Conservation (phyloP, 2,797 vertebrate genomes). For the Crocodylus rhombifer region DNA sequence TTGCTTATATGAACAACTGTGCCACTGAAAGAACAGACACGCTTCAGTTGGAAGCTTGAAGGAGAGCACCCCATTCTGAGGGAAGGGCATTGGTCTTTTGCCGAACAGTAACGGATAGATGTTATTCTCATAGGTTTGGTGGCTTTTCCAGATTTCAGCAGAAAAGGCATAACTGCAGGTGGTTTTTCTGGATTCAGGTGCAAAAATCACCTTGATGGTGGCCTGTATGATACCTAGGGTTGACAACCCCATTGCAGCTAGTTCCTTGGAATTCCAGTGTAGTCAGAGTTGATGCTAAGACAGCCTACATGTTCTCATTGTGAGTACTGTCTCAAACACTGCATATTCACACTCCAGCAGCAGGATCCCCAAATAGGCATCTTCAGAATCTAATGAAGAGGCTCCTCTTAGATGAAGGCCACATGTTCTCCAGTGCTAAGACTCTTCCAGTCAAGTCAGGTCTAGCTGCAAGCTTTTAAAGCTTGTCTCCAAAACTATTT, state of each 20-base stretch:
- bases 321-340: neutral
- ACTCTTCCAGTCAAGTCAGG: no score
- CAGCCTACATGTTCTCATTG: neutral
- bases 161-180: fast-evolving
- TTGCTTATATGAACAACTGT: neutral
- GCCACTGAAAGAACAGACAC: neutral
- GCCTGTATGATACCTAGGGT: neutral
- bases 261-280: neutral
- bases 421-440: neutral
- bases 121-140: neutral
- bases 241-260: neutral
- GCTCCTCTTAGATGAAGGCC: neutral
- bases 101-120: neutral
- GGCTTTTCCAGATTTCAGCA: neutral
- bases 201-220: neutral
- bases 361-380: neutral
- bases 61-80: neutral
- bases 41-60: neutral
- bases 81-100: neutral
- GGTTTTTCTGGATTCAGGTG: neutral
- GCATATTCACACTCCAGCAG: neutral
- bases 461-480: neutral
- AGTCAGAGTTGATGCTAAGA: neutral
- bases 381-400: neutral
- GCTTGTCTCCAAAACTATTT: neutral